A percentile compares a stretch with the other conserved stretches of the same genome.
Evolutionary conservation across 2,888 invertebrate genomes (phyloP).

Genomic region (Eristalis pertinax): DNA sequence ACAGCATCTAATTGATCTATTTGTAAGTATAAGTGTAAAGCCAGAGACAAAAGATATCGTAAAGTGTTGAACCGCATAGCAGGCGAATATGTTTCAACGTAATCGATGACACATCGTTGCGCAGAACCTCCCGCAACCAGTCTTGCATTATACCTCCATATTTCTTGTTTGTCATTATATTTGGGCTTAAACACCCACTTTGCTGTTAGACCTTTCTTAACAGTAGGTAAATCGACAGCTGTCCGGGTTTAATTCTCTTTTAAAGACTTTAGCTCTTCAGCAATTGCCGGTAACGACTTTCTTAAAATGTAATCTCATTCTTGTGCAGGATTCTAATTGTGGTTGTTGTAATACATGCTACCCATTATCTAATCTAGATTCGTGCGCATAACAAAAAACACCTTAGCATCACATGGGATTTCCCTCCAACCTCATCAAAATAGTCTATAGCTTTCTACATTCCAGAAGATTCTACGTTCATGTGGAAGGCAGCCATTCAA

Average conservation of each 20-base stretch:
- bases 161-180: not conserved
- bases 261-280: not conserved
- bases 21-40: too few species aligned
- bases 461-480: too few species aligned
- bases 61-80: constrained; percentile 1
- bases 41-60: not conserved
- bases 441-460: too few species aligned
- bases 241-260: too few species aligned
- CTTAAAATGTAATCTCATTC: too few species aligned
- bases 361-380: too few species aligned
- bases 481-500: too few species aligned
- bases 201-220: constrained; percentile 12
- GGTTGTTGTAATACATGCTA: too few species aligned
- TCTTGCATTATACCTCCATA: not conserved
- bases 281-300: not conserved
- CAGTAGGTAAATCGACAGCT: not conserved
- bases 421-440: too few species aligned
- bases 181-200: constrained; percentile 16
- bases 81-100: not conserved
- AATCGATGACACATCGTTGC: not conserved
- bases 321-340: too few species aligned
- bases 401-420: too few species aligned
- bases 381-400: too few species aligned
- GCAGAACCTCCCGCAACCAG: not conserved
- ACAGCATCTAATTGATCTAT: not conserved